phyloP scores from a whole-genome alignment of 2,888 invertebrate species.

The Eristalis tenax region DNA sequence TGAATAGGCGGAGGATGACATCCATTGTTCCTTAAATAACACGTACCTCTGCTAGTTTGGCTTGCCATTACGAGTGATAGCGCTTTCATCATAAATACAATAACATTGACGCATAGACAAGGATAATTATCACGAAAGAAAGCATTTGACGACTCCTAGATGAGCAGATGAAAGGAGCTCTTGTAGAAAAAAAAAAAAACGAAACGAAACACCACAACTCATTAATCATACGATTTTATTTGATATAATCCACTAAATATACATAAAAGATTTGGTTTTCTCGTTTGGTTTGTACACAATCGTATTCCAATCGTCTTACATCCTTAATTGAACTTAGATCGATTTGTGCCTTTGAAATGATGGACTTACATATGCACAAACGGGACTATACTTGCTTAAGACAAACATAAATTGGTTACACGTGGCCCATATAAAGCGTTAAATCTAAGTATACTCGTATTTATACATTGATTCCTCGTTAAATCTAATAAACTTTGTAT shows the following conservation, averaged over 20 bases:
- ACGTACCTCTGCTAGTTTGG: no score
- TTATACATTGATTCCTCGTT: not conserved
- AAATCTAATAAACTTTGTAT: no score
- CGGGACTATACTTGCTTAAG: not conserved
- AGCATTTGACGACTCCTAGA: no score
- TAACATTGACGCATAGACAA: no score
- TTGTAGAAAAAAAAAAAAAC: no score
- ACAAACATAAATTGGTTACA: not conserved
- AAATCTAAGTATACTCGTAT: not conserved
- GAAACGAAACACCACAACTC: not conserved
- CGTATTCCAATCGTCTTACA: slow-evolving; percentile 7
- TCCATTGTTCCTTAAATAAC: no score
- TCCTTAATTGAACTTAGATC: not conserved
- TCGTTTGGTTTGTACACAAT: slow-evolving; percentile 7
- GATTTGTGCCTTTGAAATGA: not conserved
- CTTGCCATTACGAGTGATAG: no score
- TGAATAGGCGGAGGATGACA: no score
- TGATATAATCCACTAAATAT: slow-evolving; percentile 23
- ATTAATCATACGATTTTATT: slow-evolving; percentile 21
- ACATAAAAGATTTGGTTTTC: not conserved
- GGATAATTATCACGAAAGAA: no score
- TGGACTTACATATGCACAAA: no score
- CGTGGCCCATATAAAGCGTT: not conserved
- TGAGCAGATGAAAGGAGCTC: no score
- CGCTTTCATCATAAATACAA: no score